These are phyloP conservation scores for Chymomyza amoena DNA, from an alignment of 2,888 invertebrate species.

Conservation along the genomic window DNA sequence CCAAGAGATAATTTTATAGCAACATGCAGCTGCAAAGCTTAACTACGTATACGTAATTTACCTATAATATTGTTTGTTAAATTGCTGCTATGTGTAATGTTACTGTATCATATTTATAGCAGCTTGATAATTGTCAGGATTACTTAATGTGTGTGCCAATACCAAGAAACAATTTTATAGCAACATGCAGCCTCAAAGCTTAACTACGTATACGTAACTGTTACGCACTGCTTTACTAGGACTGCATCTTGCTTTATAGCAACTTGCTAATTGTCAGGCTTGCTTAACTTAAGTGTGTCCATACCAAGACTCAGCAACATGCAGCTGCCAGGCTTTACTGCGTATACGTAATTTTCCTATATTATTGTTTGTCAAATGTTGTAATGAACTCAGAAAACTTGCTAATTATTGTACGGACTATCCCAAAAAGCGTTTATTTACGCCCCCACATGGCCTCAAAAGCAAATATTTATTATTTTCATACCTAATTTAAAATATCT, in stretches of 20 bases:
- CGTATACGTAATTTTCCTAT: no score
- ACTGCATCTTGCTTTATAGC: no score
- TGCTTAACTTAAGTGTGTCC: conserved; percentile 1
- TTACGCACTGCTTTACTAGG: no score
- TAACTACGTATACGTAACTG: no score
- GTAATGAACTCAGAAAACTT: neutral
- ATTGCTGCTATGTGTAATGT: no score
- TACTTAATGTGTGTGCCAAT: conserved; percentile 9
- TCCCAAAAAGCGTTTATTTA: conserved; percentile 11
- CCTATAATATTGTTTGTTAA: no score
- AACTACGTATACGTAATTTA: no score
- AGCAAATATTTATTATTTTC: neutral
- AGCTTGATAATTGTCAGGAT: no score
- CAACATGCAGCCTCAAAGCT: neutral
- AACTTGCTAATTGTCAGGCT: no score
- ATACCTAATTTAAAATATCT: conserved; percentile 23
- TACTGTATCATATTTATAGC: no score
- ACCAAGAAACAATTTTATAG: neutral
- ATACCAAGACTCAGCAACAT: neutral
- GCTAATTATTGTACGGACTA: neutral
- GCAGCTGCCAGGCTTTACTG: no score
- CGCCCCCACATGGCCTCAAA: conserved; percentile 17
- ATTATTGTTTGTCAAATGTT: neutral
- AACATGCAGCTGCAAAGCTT: neutral
- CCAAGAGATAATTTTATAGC: neutral